phyloP scores from a whole-genome alignment of 2,888 invertebrate species.

The Drosophila peninsularis region DNA sequence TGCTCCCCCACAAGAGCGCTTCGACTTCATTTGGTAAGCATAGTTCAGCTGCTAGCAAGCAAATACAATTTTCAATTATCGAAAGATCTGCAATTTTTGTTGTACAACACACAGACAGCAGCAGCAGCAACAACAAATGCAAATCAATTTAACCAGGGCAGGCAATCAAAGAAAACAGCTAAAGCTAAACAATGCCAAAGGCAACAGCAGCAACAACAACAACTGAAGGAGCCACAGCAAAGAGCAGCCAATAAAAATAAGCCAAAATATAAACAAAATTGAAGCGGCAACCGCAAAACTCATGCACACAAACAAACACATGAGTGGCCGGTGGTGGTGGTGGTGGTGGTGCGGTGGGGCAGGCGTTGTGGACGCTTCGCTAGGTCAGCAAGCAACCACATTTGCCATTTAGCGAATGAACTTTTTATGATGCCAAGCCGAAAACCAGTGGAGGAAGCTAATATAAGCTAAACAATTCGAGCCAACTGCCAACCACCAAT shows the following conservation, averaged over 20 bases:
- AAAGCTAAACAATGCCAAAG: conserved; percentile 59
- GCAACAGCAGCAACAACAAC: conserved; percentile 13
- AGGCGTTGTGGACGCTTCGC: conserved; percentile 14
- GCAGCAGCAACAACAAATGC: conserved; percentile 48
- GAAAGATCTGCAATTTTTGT: conserved; percentile 57
- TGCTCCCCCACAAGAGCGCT: not conserved
- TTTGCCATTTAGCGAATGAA: conserved; percentile 71
- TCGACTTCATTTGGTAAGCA: conserved; percentile 27
- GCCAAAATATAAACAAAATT: conserved; percentile 74
- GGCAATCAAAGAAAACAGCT: conserved; percentile 48
- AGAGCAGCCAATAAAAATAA: conserved; percentile 68
- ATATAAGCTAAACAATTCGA: conserved; percentile 65
- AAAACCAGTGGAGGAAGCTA: conserved; percentile 34
- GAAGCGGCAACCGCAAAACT: conserved; percentile 57
- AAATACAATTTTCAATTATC: conserved; percentile 69
- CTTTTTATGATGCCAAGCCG: conserved; percentile 63
- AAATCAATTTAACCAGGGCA: conserved; percentile 58
- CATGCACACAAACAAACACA: conserved; percentile 22
- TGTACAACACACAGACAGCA: conserved; percentile 18
- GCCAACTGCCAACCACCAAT: conserved; percentile 58
- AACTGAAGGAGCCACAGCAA: conserved; percentile 35
- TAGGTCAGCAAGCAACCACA: conserved; percentile 51
- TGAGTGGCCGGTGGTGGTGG: conserved; percentile 15
- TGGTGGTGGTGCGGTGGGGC: not conserved
- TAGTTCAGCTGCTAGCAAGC: conserved; percentile 5